Evolutionary conservation across 30 jellyfish, hydroid and myxozoan genomes (phyloP).

Genomic region (Cassiopea xamachana): DNA sequence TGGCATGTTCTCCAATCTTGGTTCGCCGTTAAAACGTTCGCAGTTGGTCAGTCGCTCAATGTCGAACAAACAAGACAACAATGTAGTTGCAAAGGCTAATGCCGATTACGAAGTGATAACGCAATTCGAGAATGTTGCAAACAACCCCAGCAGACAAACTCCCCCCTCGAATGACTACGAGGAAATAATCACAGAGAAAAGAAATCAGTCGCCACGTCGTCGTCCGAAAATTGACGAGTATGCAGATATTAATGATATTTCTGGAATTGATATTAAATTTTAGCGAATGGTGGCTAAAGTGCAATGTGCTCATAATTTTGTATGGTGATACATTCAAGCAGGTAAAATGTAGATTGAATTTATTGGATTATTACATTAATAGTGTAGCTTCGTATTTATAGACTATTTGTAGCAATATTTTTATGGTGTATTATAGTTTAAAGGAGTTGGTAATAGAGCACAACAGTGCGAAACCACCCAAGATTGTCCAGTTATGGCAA

Average conservation of each 20-base stretch:
- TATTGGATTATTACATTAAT: neutral
- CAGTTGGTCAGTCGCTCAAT: neutral
- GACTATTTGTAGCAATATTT: neutral
- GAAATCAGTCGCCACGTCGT: neutral
- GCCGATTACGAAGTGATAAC: constrained; percentile 23
- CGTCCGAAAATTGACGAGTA: neutral
- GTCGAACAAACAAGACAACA: neutral
- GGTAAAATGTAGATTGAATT: no score
- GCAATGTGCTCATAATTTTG: no score
- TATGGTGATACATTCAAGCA: no score
- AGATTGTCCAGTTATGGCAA: no score
- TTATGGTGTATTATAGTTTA: neutral
- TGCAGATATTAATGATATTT: neutral
- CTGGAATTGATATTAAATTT: neutral
- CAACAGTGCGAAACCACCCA: no score
- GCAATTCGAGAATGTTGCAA: neutral
- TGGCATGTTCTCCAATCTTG: constrained; percentile 27
- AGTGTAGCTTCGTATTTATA: neutral
- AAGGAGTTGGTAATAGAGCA: neutral
- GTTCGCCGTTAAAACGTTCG: constrained; percentile 7
- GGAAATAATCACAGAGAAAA: constrained; percentile 5
- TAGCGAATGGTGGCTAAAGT: no score
- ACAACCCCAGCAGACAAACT: neutral
- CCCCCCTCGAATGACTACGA: constrained; percentile 10
- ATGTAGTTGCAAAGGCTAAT: neutral